Conservation (phyloP, 1,140 invertebrate genomes). For the Oncopodura yosiiana region DNA sequence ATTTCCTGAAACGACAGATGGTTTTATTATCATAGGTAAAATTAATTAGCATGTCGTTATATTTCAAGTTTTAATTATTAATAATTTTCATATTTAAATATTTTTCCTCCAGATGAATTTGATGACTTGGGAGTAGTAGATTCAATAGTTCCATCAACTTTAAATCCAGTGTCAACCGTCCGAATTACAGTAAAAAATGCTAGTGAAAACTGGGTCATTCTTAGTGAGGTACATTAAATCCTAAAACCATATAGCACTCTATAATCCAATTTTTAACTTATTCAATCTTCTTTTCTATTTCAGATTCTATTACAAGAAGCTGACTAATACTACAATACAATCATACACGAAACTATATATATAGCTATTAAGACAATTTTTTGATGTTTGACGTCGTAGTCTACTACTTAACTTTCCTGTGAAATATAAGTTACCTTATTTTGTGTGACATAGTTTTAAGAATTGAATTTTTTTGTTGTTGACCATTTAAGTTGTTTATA, state of each 20-base stretch:
- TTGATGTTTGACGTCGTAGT: neutral
- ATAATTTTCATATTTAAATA: conserved; percentile 4
- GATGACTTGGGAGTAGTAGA: conserved; percentile 68
- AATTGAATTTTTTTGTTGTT: neutral
- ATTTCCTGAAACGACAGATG: conserved; percentile 54
- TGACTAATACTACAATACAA: neutral
- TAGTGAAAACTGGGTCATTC: conserved; percentile 79
- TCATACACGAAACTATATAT: neutral
- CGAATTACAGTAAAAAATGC: conserved; percentile 66
- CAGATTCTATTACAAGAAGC: neutral
- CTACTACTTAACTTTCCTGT: neutral
- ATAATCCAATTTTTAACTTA: neutral
- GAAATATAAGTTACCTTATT: neutral
- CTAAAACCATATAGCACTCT: neutral
- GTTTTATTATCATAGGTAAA: conserved; percentile 59
- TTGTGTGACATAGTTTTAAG: conserved; percentile 2
- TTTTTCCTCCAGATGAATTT: conserved; percentile 50
- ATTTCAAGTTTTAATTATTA: conserved; percentile 13
- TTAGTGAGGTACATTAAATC: conserved; percentile 64
- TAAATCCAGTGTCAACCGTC: conserved; percentile 59
- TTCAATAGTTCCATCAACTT: conserved; percentile 52
- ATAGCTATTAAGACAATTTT: neutral
- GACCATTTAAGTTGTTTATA: no score
- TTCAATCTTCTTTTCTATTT: neutral
- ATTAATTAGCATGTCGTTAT: conserved; percentile 18